Evolutionary conservation across 2,888 invertebrate species (phyloP).

Genomic region (Aphrophora alni): DNA sequence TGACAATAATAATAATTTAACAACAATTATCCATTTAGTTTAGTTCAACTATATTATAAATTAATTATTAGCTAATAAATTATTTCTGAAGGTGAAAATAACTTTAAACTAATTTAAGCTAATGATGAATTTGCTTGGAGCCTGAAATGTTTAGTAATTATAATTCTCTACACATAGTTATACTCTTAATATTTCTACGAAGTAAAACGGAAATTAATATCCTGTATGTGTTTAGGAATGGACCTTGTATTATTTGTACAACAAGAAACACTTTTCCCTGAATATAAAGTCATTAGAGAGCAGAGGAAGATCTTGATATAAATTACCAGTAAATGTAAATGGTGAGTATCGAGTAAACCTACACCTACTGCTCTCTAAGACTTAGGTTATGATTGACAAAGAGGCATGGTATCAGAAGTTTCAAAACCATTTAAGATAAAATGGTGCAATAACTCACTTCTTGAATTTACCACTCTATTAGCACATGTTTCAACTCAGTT

Average conservation of each 20-base stretch:
- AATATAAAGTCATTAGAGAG: not conserved
- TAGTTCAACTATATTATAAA: too few species aligned
- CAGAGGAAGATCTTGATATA: not conserved
- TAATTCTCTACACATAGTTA: not conserved
- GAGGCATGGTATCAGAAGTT: not conserved
- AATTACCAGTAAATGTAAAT: not conserved
- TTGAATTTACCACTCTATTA: not conserved
- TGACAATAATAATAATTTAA: too few species aligned
- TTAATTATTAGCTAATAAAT: too few species aligned
- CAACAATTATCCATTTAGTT: too few species aligned
- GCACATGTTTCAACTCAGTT: not conserved
- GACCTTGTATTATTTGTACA: conserved; percentile 6
- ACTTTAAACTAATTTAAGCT: too few species aligned
- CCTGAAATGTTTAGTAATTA: not conserved
- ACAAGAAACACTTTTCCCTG: not conserved
- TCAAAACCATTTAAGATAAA: not conserved
- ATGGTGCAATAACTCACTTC: not conserved
- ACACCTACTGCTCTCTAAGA: not conserved
- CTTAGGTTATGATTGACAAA: not conserved
- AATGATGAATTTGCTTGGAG: not conserved
- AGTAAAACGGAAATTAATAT: not conserved
- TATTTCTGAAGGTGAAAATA: too few species aligned
- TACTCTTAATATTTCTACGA: not conserved
- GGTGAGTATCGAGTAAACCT: not conserved
- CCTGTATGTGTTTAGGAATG: not conserved